Evolutionary conservation across 2,888 invertebrate species (phyloP).

Genomic region (Diogma glabrata): DNA sequence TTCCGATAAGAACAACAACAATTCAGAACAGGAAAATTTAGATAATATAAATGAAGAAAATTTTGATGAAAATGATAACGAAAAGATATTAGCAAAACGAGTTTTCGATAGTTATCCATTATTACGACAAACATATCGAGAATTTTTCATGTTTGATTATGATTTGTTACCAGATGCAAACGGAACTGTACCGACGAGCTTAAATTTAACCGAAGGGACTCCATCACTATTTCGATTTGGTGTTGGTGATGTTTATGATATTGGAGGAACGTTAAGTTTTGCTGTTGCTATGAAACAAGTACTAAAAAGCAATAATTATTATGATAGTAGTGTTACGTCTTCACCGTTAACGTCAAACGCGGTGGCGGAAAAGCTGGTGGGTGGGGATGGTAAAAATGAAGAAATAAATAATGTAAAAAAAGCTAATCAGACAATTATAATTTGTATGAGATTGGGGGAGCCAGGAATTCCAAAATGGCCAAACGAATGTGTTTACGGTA

Average conservation of each 20-base stretch:
- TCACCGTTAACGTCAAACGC: slow-evolving; percentile 17
- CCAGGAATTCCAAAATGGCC: slow-evolving; percentile 49
- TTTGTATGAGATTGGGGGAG: slow-evolving; percentile 48
- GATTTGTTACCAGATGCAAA: slow-evolving; percentile 53
- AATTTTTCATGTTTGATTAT: slow-evolving; percentile 66
- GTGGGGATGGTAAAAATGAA: neutral
- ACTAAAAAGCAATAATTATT: slow-evolving; percentile 20
- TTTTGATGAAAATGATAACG: neutral
- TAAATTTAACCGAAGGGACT: slow-evolving; percentile 55
- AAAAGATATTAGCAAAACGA: slow-evolving; percentile 16
- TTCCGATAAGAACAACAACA: slow-evolving; percentile 25
- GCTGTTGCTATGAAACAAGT: slow-evolving; percentile 57
- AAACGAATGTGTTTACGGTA: slow-evolving; percentile 47
- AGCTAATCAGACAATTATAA: slow-evolving; percentile 41
- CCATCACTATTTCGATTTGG: slow-evolving; percentile 56
- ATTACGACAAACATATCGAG: slow-evolving; percentile 51
- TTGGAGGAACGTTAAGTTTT: slow-evolving; percentile 67
- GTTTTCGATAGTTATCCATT: slow-evolving; percentile 33
- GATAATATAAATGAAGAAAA: slow-evolving; percentile 6
- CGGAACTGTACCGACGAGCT: slow-evolving; percentile 48
- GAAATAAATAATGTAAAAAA: slow-evolving; percentile 17
- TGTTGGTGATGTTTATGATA: slow-evolving; percentile 57
- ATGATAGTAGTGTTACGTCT: slow-evolving; percentile 8
- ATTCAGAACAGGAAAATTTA: slow-evolving; percentile 5
- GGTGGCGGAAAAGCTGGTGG: slow-evolving; percentile 30